Base-by-base conservation (phyloP, 2,113 vertebrate species). In the Uropsilus gracilis region DNA sequence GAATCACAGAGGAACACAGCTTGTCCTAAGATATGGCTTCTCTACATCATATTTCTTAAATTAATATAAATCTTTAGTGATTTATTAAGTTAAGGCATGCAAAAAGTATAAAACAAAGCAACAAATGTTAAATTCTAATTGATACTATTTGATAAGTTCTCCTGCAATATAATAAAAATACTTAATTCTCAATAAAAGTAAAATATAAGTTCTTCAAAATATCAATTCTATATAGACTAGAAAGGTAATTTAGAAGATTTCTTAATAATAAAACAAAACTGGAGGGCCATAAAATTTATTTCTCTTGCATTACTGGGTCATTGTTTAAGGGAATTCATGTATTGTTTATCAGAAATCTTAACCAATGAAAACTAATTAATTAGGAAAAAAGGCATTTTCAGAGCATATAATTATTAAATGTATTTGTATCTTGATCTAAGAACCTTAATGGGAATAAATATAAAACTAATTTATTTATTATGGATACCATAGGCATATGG, bases 1-100 rank as follows among this genome's bases (percentile, higher is more conserved):
- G 82, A 96, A 94, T 96, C 95, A 96, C 93, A 80, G 87, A 84
- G n/a, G 68, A 94, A 83, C 95, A 94, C 91, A 97, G 93, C 95
- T 97, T 97, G 75, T 95, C 89, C 46, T 96, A 83, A 97, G 93
- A 95, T 94, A 92, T 84, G 53, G 69, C 63, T 90, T 95, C 86
- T 76, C 87, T 71, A 75, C 22, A 17, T 95, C 55, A 63, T 94
- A 81, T 76, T 92, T 88, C 95, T 94, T 53, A 53, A 94, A 94
- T 94, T 95, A 95, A 94, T 68, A 80, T 95, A 95, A 85, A 85
- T 96, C 30, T 89, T 55, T 34, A 68, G 75, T 0, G 9, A 90
- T 86, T 85, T 63, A 83, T 91, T 94, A 66, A 96, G 57, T 96
- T 61, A 64, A 95, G 90, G 89, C 68, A 10, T 16, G 46, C 13